Base-by-base conservation (phyloP, 2,797 vertebrate genomes). In the Xenentodon cancila region DNA sequence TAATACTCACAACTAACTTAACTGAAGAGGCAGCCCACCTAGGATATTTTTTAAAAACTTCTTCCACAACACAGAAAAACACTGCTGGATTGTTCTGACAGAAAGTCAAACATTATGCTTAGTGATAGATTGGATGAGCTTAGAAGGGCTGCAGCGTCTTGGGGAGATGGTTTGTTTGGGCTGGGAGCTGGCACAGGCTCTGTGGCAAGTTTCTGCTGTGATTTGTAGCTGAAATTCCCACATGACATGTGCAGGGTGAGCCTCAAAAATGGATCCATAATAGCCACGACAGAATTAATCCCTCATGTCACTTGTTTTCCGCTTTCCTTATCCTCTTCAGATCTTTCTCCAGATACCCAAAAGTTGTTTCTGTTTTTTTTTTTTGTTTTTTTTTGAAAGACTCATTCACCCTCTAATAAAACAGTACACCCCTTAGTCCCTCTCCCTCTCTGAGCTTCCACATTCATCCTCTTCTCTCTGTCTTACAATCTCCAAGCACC, bases 191-290 rank as follows among this genome's bases (percentile, higher is more conserved):
- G 68, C 53, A 32, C 45, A 17, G 68, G 65, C 78, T 73, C 60
- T 77, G 85, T 53, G 85, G 82, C 85, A 30, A 64, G 63, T 60
- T 72, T 82, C 76, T 75, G 79, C 84, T 79, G 77, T 79, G 82
- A 87, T 90, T 88, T 86, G 86, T 84, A 76, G 84, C 84, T 70
- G 64, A 64, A 81, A 85, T 82, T 84, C 83, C 84, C 78, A 85
- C 81, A 84, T 79, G 87, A 86, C 85, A 85, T 87, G 78, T 59
- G 78, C 81, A 71, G 68, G 89, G 84, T 88, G 74, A 80, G 79
- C 84, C 86, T 84, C 83, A 86, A 79, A 75, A 77, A 81, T 82
- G 60, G 48, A 85, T 82, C 80, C 85, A 60, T 71, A 62, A 73
- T 57, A 55, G 19, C 84, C 73, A 16, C 85, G 78, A 60, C 77